Percentiles rank a stretch among this genome's conserved stretches.
phyloP scores from a whole-genome alignment of 2,113 vertebrate species.

The Aix galericulata region DNA sequence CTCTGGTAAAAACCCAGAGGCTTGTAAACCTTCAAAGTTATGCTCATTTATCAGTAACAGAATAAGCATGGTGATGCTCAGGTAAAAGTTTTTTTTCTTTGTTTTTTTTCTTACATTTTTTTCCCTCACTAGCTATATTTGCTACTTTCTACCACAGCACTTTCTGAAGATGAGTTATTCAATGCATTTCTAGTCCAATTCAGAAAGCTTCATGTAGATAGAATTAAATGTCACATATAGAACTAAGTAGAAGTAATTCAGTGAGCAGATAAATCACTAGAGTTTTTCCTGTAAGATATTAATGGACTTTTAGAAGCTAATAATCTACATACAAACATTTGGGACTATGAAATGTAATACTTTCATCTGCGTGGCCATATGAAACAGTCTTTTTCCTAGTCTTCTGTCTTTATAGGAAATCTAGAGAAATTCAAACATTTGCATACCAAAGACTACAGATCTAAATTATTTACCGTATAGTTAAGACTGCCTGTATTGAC shows the following conservation, averaged over 20 bases:
- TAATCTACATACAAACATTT: neutral
- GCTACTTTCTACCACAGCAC: neutral
- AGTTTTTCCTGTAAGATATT: neutral
- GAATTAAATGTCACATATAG: too few relatives aligned
- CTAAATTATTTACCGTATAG: neutral
- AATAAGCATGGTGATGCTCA: neutral
- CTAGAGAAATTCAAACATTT: neutral
- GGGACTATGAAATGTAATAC: neutral
- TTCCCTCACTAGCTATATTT: neutral
- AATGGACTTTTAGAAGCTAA: neutral
- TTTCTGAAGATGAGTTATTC: neutral
- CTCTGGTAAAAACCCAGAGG: neutral
- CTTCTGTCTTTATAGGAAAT: neutral
- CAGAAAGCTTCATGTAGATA: neutral
- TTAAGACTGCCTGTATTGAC: neutral
- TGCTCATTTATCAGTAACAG: neutral
- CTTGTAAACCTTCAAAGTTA: neutral
- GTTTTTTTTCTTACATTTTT: neutral
- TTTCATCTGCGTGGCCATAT: neutral
- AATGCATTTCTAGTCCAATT: neutral
- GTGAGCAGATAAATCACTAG: neutral
- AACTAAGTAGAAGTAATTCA: neutral
- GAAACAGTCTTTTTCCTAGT: neutral
- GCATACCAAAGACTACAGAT: neutral
- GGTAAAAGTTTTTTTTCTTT: neutral